A percentile compares a stretch with the other conserved stretches of the same genome.
Conservation (phyloP, 1,140 invertebrate genomes). For the Panagrolaimus sp. region DNA sequence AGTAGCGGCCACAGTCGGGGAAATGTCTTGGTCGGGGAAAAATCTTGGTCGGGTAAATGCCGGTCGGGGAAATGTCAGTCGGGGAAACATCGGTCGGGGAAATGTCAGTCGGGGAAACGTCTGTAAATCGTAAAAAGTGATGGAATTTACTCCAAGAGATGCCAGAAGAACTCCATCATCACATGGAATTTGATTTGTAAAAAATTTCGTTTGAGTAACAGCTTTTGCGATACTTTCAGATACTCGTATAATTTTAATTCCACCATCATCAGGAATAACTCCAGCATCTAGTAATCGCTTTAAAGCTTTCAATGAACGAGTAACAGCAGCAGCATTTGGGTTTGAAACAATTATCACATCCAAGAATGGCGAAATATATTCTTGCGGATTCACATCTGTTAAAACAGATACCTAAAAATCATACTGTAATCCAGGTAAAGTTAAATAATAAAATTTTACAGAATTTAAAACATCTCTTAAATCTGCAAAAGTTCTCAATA, state of each 20-base stretch:
- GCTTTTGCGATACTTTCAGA: constrained; percentile 90
- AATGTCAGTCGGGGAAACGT: too few relatives aligned
- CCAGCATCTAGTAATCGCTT: constrained; percentile 45
- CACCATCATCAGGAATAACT: constrained; percentile 41
- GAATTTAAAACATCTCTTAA: constrained; percentile 45
- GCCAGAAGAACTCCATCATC: constrained; percentile 91
- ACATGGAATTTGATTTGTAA: constrained; percentile 75
- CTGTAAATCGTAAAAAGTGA: too few relatives aligned
- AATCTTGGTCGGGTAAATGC: too few relatives aligned
- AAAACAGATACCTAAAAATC: constrained; percentile 42
- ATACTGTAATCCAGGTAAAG: neutral
- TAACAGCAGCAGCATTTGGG: constrained; percentile 45
- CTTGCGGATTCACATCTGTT: constrained; percentile 37
- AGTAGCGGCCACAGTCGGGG: too few relatives aligned
- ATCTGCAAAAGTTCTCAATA: constrained; percentile 46
- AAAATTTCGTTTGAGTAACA: constrained; percentile 89
- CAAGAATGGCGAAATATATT: constrained; percentile 44
- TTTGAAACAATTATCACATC: constrained; percentile 46
- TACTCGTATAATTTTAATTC: constrained; percentile 62
- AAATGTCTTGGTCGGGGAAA: too few relatives aligned
- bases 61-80: too few relatives aligned
- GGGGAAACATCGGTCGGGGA: too few relatives aligned
- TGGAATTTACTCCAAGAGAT: constrained; percentile 71
- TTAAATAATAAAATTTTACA: constrained; percentile 34
- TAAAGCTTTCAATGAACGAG: constrained; percentile 36